Evolutionary conservation across 2,113 vertebrate species (phyloP), one percentile per base, ranked within the genome.

Genomic region (Trematocara stigmaticum): DNA sequence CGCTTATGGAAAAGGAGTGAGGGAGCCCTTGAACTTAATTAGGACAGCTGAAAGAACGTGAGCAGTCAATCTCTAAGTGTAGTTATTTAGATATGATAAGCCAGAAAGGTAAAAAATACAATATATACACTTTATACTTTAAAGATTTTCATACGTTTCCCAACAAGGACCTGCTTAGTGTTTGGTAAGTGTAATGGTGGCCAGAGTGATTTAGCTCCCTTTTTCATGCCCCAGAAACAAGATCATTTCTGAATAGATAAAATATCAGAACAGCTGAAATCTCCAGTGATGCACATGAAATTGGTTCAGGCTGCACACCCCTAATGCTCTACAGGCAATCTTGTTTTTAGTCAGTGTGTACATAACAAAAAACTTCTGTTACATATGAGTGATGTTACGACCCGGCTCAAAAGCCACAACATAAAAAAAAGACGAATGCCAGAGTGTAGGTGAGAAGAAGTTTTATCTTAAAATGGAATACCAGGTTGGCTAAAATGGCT

Each of bases 1-100:
- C 78, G 82, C 83, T 94, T 89, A 74, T 89, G 52, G 87, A 55
- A 82, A 84, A 85, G 42, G 56, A 89, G 90, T 79, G 80, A 84
- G 90, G 91, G 88, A 92, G 91, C 53, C 84, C 88, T 88, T 84
- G 31, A 74, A 87, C 89, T 90, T 82, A 91, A 90, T 90, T 85
- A 91, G 88, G 87, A 89, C 85, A 91, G 83, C 87, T 88, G 87
- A 89, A 82, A 87, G 79, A 49, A 89, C 88, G 85, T n/a, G 23
- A 88, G 71, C 59, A 88, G 86, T 88, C 83, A 76, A 64, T 78
- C 74, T 93, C 29, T 45, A 40, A 10, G 51, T 40, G 64, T 57
- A 79, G 79, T 13, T 2, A 20, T 83, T 89, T 34, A 71, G 45
- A 84, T 53, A 0, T 34, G 1, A 76, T 76, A 1, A 76, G 15